Conservation (phyloP, 2,888 invertebrate genomes). For the Phragmatobia fuliginosa region DNA sequence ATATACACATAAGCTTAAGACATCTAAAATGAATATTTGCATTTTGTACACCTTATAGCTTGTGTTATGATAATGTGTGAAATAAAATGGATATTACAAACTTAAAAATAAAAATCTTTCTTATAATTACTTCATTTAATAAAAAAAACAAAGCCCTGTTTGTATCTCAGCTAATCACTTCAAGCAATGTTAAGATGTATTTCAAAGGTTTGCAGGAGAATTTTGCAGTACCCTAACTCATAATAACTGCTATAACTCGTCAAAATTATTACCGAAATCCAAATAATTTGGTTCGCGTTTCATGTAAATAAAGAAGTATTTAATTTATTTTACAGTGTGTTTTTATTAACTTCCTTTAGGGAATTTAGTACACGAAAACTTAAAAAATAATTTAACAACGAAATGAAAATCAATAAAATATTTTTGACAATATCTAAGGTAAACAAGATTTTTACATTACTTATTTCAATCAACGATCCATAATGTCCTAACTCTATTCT, state of each 20-base stretch:
- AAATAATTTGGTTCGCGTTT: slow-evolving; percentile 83
- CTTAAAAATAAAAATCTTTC: background rate
- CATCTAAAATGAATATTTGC: background rate
- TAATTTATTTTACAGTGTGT: slow-evolving; percentile 73
- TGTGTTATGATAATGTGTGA: background rate
- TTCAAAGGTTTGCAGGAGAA: slow-evolving; percentile 54
- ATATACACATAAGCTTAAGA: background rate
- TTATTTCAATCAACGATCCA: too few relatives aligned
- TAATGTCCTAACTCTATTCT: too few relatives aligned
- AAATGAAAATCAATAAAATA: too few relatives aligned
- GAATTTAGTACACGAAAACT: too few relatives aligned
- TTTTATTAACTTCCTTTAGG: slow-evolving; percentile 45
- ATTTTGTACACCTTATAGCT: background rate
- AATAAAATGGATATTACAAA: background rate
- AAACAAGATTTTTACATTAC: too few relatives aligned
- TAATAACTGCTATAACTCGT: slow-evolving; percentile 73
- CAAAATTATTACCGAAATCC: slow-evolving; percentile 74
- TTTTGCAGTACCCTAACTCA: slow-evolving; percentile 64
- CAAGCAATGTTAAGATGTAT: slow-evolving; percentile 11
- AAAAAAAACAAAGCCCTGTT: slow-evolving; percentile 7
- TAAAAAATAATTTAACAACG: too few relatives aligned
- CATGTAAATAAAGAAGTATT: slow-evolving; percentile 87
- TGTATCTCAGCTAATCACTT: background rate
- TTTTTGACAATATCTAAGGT: too few relatives aligned
- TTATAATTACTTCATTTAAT: background rate